phyloP scores from a whole-genome alignment of 2,797 vertebrate species.

The Geotrypetes seraphini region DNA sequence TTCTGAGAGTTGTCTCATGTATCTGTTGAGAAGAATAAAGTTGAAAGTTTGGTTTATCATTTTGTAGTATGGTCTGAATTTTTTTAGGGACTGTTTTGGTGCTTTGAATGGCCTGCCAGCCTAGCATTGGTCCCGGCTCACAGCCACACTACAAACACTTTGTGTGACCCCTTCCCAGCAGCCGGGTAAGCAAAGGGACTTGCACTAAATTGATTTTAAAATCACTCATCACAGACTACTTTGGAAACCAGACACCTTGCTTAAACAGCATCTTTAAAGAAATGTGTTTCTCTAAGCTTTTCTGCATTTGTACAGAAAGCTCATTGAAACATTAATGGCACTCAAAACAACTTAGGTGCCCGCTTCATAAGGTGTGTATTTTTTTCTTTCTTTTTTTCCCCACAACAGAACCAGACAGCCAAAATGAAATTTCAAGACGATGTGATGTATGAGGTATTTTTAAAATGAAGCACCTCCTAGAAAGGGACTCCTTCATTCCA shows the following conservation, averaged over 20 bases:
- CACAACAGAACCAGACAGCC: conserved; percentile 19
- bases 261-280: conserved; percentile 58
- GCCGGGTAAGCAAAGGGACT: too few species aligned
- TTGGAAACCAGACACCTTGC: conserved; percentile 50
- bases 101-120: too few species aligned
- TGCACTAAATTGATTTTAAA: conserved; percentile 60
- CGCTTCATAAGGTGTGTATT: conserved; percentile 34
- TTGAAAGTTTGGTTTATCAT: too few species aligned
- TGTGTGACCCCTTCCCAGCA: too few species aligned
- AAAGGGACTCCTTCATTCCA: conserved; percentile 18
- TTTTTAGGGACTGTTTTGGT: too few species aligned
- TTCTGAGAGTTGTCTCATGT: too few species aligned
- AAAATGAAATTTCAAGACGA: conserved; percentile 34
- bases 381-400: conserved; percentile 38
- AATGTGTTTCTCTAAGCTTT: conserved; percentile 50
- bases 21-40: too few species aligned
- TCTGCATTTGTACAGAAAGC: conserved; percentile 31
- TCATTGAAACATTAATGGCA: conserved; percentile 14
- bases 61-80: too few species aligned
- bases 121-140: too few species aligned
- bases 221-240: conserved; percentile 40
- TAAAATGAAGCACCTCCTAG: conserved; percentile 18
- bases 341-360: conserved; percentile 51
- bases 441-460: conserved; percentile 17
- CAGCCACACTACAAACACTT: too few species aligned